Conservation (phyloP, 2,888 invertebrate species). For the Callyntrura sp. region DNA sequence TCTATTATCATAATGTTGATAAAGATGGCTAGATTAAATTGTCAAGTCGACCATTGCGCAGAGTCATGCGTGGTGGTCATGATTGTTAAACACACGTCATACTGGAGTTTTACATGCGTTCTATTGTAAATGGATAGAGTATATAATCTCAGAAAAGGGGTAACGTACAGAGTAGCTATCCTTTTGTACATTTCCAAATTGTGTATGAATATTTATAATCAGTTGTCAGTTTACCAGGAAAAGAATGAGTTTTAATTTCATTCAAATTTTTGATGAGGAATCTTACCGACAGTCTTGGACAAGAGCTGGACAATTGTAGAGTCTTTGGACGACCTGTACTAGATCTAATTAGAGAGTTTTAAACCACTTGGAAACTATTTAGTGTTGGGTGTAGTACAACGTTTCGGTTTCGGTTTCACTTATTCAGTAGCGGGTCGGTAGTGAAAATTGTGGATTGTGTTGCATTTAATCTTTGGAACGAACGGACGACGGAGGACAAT, state of each 20-base stretch:
- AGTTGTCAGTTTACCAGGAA: conserved; percentile 9
- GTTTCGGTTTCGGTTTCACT: too few relatives aligned
- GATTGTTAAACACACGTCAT: not conserved
- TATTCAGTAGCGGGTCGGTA: too few relatives aligned
- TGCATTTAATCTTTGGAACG: not conserved
- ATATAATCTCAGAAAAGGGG: not conserved
- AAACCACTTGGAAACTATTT: too few relatives aligned
- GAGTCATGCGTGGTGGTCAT: not conserved
- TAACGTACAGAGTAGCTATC: not conserved
- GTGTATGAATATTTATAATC: not conserved
- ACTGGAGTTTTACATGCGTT: not conserved
- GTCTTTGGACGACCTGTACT: not conserved
- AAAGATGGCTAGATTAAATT: not conserved
- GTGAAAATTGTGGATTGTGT: not conserved
- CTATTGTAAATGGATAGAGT: not conserved
- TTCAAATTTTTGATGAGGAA: conserved; percentile 11
- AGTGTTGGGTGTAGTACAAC: too few relatives aligned
- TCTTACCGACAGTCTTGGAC: not conserved
- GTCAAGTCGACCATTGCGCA: not conserved
- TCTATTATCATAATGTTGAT: not conserved
- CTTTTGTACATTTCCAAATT: not conserved
- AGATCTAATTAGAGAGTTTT: not conserved
- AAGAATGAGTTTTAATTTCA: not conserved
- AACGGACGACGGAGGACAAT: not conserved
- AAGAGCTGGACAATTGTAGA: not conserved